A percentile compares a stretch with the other conserved stretches of the same genome.
Evolutionary conservation across 2,797 vertebrate genomes (phyloP).

Genomic region (Acestrorhynchus altus): DNA sequence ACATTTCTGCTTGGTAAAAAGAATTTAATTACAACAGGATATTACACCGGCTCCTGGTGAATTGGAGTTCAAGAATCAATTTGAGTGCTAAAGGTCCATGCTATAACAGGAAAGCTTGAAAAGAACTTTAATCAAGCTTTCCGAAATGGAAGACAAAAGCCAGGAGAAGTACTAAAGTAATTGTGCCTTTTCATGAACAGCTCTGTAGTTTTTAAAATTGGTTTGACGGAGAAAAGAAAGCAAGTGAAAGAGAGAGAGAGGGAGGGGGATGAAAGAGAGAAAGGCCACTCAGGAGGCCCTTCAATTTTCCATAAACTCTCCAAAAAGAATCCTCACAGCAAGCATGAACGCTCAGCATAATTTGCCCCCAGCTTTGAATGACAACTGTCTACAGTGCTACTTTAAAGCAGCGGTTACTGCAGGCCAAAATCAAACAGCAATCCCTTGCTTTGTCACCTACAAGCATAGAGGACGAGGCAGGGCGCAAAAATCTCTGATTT

Average conservation of each 20-base stretch:
- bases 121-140: conserved; percentile 50
- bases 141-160: conserved; percentile 53
- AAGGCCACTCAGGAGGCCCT: conserved; percentile 38
- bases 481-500: conserved; percentile 3
- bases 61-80: conserved; percentile 47
- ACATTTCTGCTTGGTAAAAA: conserved; percentile 12
- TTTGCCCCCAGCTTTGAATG: conserved; percentile 38
- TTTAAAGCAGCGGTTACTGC: neutral
- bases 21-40: conserved; percentile 43
- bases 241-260: neutral
- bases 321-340: conserved; percentile 29
- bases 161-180: conserved; percentile 39
- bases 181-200: conserved; percentile 39
- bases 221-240: conserved; percentile 26
- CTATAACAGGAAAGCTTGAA: conserved; percentile 31
- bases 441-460: neutral
- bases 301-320: conserved; percentile 50
- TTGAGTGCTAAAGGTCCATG: conserved; percentile 38
- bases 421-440: conserved; percentile 21
- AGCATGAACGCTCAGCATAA: conserved; percentile 32
- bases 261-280: neutral
- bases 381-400: neutral
- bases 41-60: conserved; percentile 27
- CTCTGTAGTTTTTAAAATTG: conserved; percentile 48
- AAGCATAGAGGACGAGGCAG: neutral